Base-by-base conservation (phyloP, 1,140 invertebrate genomes). In the Drosophila navojoa region DNA sequence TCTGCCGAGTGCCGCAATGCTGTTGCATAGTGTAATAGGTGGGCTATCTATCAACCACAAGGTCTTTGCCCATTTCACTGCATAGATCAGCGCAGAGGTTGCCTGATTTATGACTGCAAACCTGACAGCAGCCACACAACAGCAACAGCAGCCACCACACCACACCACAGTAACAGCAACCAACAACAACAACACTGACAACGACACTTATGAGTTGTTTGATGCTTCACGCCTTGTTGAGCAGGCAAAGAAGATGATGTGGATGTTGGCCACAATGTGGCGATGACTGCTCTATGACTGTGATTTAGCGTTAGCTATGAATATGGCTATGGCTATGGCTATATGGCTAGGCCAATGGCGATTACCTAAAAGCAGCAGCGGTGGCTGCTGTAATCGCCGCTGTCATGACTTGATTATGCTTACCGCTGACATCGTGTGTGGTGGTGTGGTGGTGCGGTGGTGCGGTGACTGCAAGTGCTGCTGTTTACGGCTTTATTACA, bases 221-320 rank as follows among this genome's bases (percentile, higher is more conserved):
- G 77, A 44, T 72, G 85, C 80, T 89, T 89, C 85, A 89, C 85
- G 84, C 84, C 84, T 89, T 89, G 84, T 89, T 89, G 77, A 81
- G 79, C 77, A 77, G 66, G 50, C 76, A 63, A 68, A 70, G 62
- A 62, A 70, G 62, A 62, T 59, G 73, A 66, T 61, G 73, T 58
- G 45, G 45, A 66, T 61, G 73, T 58, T 52, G 45, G 66, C 66
- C 53, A 25, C 67, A 71, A 59, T 54, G 71, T 50, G 63, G 64
- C 66, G 55, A 50, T 60, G 55, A 49, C 42, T 47, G 25, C 27
- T 38, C 61, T 57, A 47, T 19, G 19, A 42, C 44, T 49, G 19
- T 22, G 42, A 45, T 45, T 45, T 38, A 38, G 42, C 42, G 42
- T 45, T 45, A 16, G 29, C 49, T 27, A 42, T 54, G 32, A 9